Evolutionary conservation across 1,140 invertebrate genomes (phyloP).

Genomic region (Pinna nobilis): DNA sequence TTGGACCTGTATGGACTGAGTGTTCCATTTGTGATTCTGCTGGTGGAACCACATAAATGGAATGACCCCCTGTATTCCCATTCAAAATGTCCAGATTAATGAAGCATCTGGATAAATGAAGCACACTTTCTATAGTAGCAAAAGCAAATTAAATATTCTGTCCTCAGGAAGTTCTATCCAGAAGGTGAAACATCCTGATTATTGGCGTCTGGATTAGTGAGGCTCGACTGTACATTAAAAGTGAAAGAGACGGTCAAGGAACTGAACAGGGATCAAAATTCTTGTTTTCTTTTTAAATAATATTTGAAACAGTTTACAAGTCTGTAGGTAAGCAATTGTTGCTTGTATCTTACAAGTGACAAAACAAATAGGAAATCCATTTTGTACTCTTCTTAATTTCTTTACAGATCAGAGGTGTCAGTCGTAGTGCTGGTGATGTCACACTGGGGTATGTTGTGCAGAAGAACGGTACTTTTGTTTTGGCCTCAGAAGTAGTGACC

Average conservation of each 20-base stretch:
- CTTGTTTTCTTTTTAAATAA: neutral
- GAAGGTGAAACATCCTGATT: too few relatives aligned
- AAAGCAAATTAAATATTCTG: too few relatives aligned
- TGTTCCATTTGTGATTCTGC: too few relatives aligned
- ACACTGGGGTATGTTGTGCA: conserved; percentile 31
- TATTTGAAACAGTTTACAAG: neutral
- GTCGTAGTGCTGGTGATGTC: conserved; percentile 20
- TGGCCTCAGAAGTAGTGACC: conserved; percentile 11
- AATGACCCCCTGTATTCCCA: too few relatives aligned
- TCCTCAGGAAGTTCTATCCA: too few relatives aligned
- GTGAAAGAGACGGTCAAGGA: neutral
- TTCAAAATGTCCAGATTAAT: too few relatives aligned
- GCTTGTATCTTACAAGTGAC: neutral
- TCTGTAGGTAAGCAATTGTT: neutral
- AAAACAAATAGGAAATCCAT: neutral
- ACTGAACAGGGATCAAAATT: neutral
- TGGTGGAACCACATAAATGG: neutral
- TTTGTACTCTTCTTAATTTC: neutral
- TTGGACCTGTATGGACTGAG: too few relatives aligned
- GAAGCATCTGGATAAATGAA: too few relatives aligned
- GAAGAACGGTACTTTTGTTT: conserved; percentile 20
- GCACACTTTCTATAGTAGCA: too few relatives aligned
- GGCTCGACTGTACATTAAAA: too few relatives aligned
- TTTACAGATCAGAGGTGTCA: conserved; percentile 1
- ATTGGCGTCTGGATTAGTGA: too few relatives aligned